A percentile compares a stretch with the other conserved stretches of the same genome.
Evolutionary conservation across 2,113 vertebrate species (phyloP).

Genomic region (Dendrocopos noguchii): DNA sequence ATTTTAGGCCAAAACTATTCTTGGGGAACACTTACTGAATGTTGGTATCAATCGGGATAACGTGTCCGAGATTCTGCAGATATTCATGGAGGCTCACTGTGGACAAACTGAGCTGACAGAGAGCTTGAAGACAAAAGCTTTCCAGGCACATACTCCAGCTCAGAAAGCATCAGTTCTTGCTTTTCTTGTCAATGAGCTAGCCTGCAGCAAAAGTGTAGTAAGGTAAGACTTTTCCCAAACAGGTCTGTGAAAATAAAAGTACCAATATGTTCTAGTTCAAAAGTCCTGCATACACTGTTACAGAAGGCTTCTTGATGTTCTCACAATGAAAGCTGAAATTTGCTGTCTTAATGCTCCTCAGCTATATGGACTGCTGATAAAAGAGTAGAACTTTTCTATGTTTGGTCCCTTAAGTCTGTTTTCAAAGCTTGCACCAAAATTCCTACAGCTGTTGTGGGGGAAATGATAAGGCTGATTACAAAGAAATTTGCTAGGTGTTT

Average conservation of each 20-base stretch:
- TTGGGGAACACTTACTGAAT: slow-evolving; percentile 90
- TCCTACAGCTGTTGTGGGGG: not conserved
- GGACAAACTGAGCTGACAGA: slow-evolving; percentile 85
- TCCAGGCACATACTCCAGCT: slow-evolving; percentile 90
- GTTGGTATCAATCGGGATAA: slow-evolving; percentile 91
- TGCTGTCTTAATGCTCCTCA: not conserved
- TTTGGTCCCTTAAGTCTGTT: not conserved
- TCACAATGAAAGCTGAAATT: not conserved
- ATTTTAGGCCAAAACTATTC: slow-evolving; percentile 86
- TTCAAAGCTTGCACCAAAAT: not conserved
- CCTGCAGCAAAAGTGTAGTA: slow-evolving; percentile 93
- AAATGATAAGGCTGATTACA: not conserved
- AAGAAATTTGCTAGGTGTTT: not conserved
- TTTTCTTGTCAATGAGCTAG: slow-evolving; percentile 92
- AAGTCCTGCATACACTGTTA: not conserved
- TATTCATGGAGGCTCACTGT: slow-evolving; percentile 91
- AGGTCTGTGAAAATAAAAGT: not conserved
- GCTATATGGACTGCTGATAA: not conserved
- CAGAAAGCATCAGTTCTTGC: slow-evolving; percentile 91
- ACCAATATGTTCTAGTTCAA: not conserved
- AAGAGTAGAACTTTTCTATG: not conserved
- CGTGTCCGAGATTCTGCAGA: slow-evolving; percentile 93
- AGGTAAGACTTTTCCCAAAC: slow-evolving; percentile 75
- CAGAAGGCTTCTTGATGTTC: not conserved
- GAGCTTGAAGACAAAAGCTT: slow-evolving; percentile 93